Conservation (phyloP, 2,113 vertebrate species). For the Danio rerio region DNA sequence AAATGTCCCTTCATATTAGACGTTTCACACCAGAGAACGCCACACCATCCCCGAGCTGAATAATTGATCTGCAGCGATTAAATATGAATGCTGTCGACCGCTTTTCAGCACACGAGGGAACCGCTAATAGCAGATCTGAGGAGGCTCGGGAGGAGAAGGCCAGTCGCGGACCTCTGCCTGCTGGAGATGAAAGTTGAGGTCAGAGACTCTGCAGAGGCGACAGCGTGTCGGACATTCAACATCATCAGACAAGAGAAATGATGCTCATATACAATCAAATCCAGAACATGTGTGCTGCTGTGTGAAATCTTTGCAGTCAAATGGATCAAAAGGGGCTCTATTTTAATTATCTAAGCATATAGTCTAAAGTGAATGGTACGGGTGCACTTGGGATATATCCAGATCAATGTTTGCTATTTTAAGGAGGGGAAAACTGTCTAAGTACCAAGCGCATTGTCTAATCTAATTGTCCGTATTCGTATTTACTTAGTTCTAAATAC, state of each 20-base stretch:
- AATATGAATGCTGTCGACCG: constrained; percentile 66
- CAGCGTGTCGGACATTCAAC: constrained; percentile 7
- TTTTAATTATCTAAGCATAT: too few relatives aligned
- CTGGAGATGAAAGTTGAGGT: constrained; percentile 47
- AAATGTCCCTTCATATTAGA: constrained; percentile 55
- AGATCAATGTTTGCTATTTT: too few relatives aligned
- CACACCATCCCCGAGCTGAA: constrained; percentile 67
- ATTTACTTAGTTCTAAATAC: too few relatives aligned
- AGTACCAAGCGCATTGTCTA: too few relatives aligned
- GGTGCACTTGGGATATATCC: too few relatives aligned
- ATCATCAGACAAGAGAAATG: background rate
- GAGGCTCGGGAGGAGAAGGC: background rate
- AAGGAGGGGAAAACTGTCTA: too few relatives aligned
- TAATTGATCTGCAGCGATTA: constrained; percentile 72
- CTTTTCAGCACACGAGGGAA: constrained; percentile 39
- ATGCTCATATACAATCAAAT: background rate
- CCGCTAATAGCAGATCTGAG: constrained; percentile 51
- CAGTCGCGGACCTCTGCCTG: background rate
- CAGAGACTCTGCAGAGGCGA: background rate
- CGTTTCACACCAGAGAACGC: constrained; percentile 57
- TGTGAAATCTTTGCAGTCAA: background rate
- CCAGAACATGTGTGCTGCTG: background rate
- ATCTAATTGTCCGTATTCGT: too few relatives aligned
- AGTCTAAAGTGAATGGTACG: too few relatives aligned
- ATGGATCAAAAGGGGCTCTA: too few relatives aligned